These are phyloP conservation scores for Geotrupes spiniger DNA, from an alignment of 2,888 invertebrate genomes.

Conservation along the genomic window DNA sequence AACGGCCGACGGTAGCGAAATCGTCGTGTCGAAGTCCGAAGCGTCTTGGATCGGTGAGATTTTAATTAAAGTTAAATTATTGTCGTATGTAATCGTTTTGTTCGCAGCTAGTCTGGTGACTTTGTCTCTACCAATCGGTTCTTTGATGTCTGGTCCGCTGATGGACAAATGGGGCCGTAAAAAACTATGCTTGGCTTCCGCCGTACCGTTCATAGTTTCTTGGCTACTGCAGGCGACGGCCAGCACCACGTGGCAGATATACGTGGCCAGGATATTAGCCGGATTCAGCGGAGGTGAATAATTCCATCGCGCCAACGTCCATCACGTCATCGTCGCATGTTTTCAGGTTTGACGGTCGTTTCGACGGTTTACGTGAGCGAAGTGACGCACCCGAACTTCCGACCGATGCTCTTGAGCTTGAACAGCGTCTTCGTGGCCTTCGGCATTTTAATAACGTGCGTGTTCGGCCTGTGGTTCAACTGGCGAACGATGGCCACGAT, in stretches of 20 bases:
- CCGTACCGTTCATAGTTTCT: slow-evolving; percentile 51
- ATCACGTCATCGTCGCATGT: too few species aligned
- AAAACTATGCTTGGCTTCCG: slow-evolving; percentile 48
- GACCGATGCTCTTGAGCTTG: slow-evolving; percentile 56
- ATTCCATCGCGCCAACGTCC: too few species aligned
- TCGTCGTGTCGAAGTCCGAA: slow-evolving; percentile 49
- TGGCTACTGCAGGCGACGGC: slow-evolving; percentile 54
- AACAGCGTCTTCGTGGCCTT: slow-evolving; percentile 59
- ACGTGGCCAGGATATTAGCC: slow-evolving; percentile 53
- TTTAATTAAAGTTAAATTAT: too few species aligned
- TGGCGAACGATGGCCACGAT: slow-evolving; percentile 54
- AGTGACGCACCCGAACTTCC: slow-evolving; percentile 54
- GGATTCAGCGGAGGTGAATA: slow-evolving; percentile 56
- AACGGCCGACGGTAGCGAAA: slow-evolving; percentile 42
- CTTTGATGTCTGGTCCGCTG: slow-evolving; percentile 54
- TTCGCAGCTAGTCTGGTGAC: slow-evolving; percentile 56
- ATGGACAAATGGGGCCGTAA: slow-evolving; percentile 59
- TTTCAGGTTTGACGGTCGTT: slow-evolving; percentile 54
- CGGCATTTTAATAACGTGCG: slow-evolving; percentile 56
- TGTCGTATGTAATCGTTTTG: not conserved
- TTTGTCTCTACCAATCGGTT: slow-evolving; percentile 55
- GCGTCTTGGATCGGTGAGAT: slow-evolving; percentile 58
- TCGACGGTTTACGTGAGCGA: slow-evolving; percentile 58
- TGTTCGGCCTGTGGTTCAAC: slow-evolving; percentile 49
- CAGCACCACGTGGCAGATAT: slow-evolving; percentile 49